A percentile compares a stretch with the other conserved stretches of the same genome.
Evolutionary conservation across 1,140 invertebrate genomes (phyloP).

Genomic region (Trichonephila clavipes): DNA sequence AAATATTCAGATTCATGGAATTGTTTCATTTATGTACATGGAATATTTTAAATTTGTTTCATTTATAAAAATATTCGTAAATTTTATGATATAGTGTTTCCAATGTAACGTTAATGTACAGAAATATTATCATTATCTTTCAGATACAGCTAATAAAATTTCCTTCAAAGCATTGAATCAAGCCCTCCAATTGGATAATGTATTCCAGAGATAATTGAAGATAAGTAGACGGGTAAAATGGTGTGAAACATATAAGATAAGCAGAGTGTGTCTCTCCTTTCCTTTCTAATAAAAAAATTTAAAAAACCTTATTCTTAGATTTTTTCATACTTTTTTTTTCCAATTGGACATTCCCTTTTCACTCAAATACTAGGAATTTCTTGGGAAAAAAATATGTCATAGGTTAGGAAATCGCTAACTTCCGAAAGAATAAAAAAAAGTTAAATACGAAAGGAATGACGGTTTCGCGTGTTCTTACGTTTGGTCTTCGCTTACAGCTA

Average conservation of each 20-base stretch:
- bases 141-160: not conserved
- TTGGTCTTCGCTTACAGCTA: slow-evolving; percentile 53
- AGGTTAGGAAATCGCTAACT: slow-evolving; percentile 10
- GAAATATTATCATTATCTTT: not conserved
- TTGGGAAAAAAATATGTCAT: slow-evolving; percentile 4
- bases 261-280: not conserved
- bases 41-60: too few relatives aligned
- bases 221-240: not conserved
- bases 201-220: not conserved
- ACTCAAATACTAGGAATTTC: not conserved
- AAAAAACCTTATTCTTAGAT: not conserved
- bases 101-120: not conserved
- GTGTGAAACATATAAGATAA: not conserved
- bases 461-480: slow-evolving; percentile 62
- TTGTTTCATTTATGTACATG: too few relatives aligned
- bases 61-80: too few relatives aligned
- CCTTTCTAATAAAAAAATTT: slow-evolving; percentile 14
- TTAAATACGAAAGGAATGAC: slow-evolving; percentile 61
- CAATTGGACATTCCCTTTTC: not conserved
- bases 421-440: slow-evolving; percentile 53
- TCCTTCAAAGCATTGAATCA: not conserved
- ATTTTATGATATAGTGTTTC: too few relatives aligned
- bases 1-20: too few relatives aligned
- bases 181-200: not conserved
- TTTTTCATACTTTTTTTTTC: not conserved